Evolutionary conservation across 2,113 vertebrate genomes (phyloP), one percentile per base, ranked within the genome.

Genomic region (Symphodus melops): DNA sequence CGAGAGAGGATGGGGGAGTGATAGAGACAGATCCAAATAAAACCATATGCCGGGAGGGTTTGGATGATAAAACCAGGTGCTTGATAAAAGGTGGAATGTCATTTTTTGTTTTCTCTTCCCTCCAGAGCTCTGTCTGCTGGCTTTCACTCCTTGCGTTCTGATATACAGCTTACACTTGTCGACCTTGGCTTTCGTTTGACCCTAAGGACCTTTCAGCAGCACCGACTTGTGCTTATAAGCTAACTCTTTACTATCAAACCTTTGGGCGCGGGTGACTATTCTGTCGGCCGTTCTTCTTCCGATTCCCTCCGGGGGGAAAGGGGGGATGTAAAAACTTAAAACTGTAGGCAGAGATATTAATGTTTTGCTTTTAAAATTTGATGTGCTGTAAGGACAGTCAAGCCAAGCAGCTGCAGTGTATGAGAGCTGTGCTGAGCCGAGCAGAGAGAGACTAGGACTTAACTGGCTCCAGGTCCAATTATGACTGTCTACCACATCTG

Each of bases 391-490:
- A 78, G 74, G 78, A 72, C 49, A 68, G 56, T 55, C 28, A 74
- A 83, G 86, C 76, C 62, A 70, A 61, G 56, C 59, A 33, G 28
- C 68, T 42, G n/a, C n/a, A n/a, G n/a, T n/a, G 13, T 42, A 11
- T 13, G 14, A 16, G 49, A 86, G 81, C 89, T 54, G 49, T 84
- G 81, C 88, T 51, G 74, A 72, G 68, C 85, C 20, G 78, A 89
- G 74, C 81, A 10, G 73, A 91, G 82, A 53, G 63, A 81, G 75
- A 67, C 89, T 81, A 83, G 92, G 94, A 94, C 93, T 94, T 93
- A 79, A 92, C 81, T 74, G 94, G 94, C 94, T 94, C 94, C 94
- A 91, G 83, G 90, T 93, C 90, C 94, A 94, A 94, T 94, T 94
- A 94, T 75, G 85, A 79, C 83, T 76, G 92, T 90, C 91, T 88